These are phyloP conservation scores for Rhimphoctona megacephalus DNA, from an alignment of 2,888 invertebrate species.

Conservation along the genomic window DNA sequence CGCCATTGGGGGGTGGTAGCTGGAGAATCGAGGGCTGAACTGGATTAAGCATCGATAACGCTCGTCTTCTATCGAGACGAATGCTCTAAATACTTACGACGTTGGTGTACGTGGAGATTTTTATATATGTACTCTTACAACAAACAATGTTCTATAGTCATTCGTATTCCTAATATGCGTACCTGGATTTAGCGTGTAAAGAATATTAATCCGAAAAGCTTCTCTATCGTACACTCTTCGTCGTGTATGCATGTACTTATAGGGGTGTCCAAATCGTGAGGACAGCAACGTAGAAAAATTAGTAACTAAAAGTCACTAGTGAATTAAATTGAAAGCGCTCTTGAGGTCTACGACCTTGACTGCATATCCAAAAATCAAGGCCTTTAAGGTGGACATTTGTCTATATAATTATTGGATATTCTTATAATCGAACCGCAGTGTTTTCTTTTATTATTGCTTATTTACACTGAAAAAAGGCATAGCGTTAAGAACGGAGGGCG, in stretches of 20 bases:
- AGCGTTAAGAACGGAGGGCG: no score
- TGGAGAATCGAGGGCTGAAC: conserved; percentile 72
- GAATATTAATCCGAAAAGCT: conserved; percentile 23
- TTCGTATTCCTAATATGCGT: conserved; percentile 13
- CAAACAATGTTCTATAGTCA: neutral
- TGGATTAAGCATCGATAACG: conserved; percentile 80
- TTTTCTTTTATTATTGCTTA: no score
- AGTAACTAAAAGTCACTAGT: no score
- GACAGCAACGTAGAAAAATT: neutral
- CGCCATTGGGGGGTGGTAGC: conserved; percentile 60
- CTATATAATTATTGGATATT: no score
- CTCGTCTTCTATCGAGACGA: conserved; percentile 64
- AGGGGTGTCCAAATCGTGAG: neutral
- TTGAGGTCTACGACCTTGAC: no score
- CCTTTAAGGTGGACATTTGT: no score
- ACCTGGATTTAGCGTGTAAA: neutral
- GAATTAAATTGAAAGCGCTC: no score
- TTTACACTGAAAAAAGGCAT: no score
- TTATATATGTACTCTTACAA: neutral
- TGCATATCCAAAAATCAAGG: no score
- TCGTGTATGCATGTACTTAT: neutral
- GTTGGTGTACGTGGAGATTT: neutral
- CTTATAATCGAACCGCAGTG: no score
- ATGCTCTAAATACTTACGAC: conserved; percentile 70
- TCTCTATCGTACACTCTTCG: neutral